phyloP scores from a whole-genome alignment of 2,888 invertebrate genomes.

The Eremobia ochroleuca region DNA sequence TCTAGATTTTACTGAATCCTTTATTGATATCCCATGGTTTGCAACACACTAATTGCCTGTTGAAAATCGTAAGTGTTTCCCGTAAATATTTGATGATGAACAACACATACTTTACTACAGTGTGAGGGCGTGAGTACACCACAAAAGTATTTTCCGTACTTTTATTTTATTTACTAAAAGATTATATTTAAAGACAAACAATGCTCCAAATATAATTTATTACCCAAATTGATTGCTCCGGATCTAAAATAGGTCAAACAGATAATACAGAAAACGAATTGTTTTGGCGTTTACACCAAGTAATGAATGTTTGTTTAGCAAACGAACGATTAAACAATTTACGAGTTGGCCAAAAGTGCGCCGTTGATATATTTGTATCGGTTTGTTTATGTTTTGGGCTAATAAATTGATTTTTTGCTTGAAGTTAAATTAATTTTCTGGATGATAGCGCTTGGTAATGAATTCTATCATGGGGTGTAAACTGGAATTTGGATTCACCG shows the following conservation, averaged over 20 bases:
- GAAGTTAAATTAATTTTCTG: conserved; percentile 20
- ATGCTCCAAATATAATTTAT: conserved; percentile 61
- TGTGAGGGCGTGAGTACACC: not conserved
- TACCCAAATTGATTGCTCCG: conserved; percentile 65
- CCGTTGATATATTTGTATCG: conserved; percentile 56
- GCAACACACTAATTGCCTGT: not conserved
- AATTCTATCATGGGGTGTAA: not conserved
- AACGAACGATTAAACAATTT: conserved; percentile 68
- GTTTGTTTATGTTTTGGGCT: conserved; percentile 47
- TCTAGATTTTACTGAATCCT: not conserved
- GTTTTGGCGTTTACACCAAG: conserved; percentile 67
- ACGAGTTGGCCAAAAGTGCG: conserved; percentile 57
- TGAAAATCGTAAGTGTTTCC: not conserved
- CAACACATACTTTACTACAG: not conserved
- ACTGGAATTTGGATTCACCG: not conserved
- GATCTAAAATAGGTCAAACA: conserved; percentile 71
- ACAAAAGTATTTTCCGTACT: conserved; percentile 15
- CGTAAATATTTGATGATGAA: not conserved
- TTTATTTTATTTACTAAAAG: conserved; percentile 14
- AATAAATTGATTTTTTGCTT: conserved; percentile 47
- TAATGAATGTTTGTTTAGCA: conserved; percentile 66
- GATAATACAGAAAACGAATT: conserved; percentile 72
- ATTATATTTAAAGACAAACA: conserved; percentile 44
- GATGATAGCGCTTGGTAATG: conserved; percentile 14
- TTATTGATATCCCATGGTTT: not conserved